Percentiles rank a stretch among this genome's conserved stretches.
Conservation (phyloP, 2,113 vertebrate genomes). For the Regulus satrapa region DNA sequence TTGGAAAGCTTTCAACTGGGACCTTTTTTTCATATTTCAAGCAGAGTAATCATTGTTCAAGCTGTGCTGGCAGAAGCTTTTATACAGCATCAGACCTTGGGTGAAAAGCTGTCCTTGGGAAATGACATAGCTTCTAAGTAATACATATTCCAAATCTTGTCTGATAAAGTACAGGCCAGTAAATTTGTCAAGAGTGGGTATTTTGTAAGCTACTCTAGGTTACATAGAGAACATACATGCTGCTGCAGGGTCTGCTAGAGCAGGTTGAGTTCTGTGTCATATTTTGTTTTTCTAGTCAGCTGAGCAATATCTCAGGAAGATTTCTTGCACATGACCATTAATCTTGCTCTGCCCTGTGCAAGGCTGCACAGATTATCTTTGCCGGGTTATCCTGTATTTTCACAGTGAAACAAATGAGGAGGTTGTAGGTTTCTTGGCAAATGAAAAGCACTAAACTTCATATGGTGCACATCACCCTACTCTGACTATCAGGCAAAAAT, state of each 20-base stretch:
- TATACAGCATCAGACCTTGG: not conserved
- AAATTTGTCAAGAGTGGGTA: not conserved
- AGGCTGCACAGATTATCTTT: not conserved
- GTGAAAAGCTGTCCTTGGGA: not conserved
- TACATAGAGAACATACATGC: not conserved
- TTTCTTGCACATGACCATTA: not conserved
- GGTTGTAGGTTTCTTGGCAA: not conserved
- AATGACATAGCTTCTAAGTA: not conserved
- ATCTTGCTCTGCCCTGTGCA: not conserved
- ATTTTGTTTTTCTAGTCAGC: not conserved
- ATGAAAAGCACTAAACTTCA: not conserved
- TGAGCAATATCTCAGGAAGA: not conserved
- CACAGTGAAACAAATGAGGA: not conserved
- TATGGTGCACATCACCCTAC: not conserved
- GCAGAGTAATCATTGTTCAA: not conserved
- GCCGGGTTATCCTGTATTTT: not conserved
- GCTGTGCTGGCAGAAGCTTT: not conserved
- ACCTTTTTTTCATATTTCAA: not conserved
- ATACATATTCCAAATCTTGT: not conserved
- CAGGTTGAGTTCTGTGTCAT: not conserved
- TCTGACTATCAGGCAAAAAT: not conserved
- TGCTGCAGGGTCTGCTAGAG: not conserved
- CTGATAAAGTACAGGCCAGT: not conserved
- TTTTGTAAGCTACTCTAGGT: not conserved
- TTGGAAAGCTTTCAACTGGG: not conserved